Base-by-base conservation (phyloP, 2,113 vertebrate genomes). In the Ctenodactylus gundi region DNA sequence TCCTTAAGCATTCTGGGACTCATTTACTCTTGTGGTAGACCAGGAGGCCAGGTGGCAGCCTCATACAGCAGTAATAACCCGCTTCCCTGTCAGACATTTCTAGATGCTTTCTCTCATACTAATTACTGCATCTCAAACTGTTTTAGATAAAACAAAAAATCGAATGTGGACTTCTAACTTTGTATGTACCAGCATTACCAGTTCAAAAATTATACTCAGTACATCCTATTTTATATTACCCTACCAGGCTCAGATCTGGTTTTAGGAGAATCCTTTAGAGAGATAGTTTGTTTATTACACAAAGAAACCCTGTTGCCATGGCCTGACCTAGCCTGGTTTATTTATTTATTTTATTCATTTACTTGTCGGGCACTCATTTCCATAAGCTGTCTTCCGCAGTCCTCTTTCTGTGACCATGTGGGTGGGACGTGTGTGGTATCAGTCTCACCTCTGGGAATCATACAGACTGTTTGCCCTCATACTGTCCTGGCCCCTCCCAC, bases 1-100 rank as follows among this genome's bases (percentile, higher is more conserved):
- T 97, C 75, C 81, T 84, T 84, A 75, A 97, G 95, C 95, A 97
- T 96, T 96, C 94, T 95, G 97, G 98, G 97, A 97, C 95, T 93
- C 8, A 27, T 94, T 97, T 96, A 85, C 95, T 92, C 70, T 95
- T 97, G 90, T 27, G 68, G 94, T 85, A 77, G 92, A 85, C 62
- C 4, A 92, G 76, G 95, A 97, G 97, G 94, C 97, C 95, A 92
- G 6, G 34, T 88, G 97, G 93, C 83, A 60, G 80, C 91, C 82
- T 97, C 17, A 0, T 53, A n/a, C 44, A 77, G 91, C 80, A 90
- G 75, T 68, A 93, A 95, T 68, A 92, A 73, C n/a, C n/a, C n/a
- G 76, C 75, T 81, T 96, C 53, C 67, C 94, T 64, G 60, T 91
- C 88, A 57, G 81, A 94, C 57, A 57, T 49, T 92, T 97, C 93